Evolutionary conservation across 2,888 invertebrate genomes (phyloP).

Genomic region (Seladonia tumulorum): DNA sequence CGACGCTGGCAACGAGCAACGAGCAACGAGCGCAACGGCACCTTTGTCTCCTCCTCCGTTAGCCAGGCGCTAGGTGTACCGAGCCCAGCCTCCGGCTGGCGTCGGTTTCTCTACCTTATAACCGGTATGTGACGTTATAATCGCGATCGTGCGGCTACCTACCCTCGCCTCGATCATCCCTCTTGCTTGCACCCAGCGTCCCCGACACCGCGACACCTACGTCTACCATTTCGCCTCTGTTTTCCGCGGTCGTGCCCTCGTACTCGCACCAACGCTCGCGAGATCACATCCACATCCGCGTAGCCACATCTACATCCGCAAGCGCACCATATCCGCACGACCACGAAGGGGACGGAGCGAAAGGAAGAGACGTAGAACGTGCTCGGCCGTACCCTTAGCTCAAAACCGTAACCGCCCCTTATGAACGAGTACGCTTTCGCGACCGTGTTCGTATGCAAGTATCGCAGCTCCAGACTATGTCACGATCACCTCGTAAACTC

Average conservation of each 20-base stretch:
- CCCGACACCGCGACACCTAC: constrained; percentile 12
- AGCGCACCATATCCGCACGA: not conserved
- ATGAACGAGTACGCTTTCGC: constrained; percentile 31
- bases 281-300: not conserved
- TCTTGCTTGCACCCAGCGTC: constrained; percentile 13
- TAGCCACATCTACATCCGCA: not conserved
- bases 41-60: constrained; percentile 37
- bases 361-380: constrained; percentile 23
- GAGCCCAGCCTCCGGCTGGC: constrained; percentile 55
- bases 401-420: constrained; percentile 11
- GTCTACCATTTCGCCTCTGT: constrained; percentile 29
- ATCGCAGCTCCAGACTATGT: constrained; percentile 71
- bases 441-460: constrained; percentile 41
- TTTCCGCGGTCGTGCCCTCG: constrained; percentile 6
- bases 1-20: constrained; percentile 17
- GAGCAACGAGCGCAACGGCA: constrained; percentile 7
- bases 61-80: constrained; percentile 33
- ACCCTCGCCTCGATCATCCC: constrained; percentile 29
- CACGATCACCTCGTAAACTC: constrained; percentile 76
- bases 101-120: constrained; percentile 75
- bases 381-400: constrained; percentile 28
- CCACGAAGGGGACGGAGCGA: not conserved
- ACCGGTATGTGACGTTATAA: constrained; percentile 78
- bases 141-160: constrained; percentile 66
- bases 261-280: not conserved